Evolutionary conservation across 2,113 vertebrate genomes (phyloP).

Genomic region (Poeciliopsis retropinna): DNA sequence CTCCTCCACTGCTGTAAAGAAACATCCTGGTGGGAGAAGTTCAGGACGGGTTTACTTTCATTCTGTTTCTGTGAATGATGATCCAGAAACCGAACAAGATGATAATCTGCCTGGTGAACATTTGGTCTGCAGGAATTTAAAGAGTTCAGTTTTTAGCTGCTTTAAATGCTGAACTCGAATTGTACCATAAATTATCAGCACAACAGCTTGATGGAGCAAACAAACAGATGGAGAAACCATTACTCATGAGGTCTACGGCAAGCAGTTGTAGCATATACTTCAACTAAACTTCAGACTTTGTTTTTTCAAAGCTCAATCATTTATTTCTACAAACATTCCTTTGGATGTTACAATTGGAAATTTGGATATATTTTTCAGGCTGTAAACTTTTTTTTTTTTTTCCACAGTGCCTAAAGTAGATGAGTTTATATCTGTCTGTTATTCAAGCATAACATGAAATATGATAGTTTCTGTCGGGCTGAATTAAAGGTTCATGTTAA

Average conservation of each 20-base stretch:
- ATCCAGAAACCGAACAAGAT: too few relatives aligned
- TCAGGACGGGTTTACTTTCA: neutral
- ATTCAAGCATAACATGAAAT: too few relatives aligned
- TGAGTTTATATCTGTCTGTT: too few relatives aligned
- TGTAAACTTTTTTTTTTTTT: too few relatives aligned
- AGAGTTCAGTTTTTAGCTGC: neutral
- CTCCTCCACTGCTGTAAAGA: constrained; percentile 39
- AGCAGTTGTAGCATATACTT: neutral
- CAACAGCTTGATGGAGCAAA: too few relatives aligned
- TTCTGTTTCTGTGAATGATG: neutral
- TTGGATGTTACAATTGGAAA: too few relatives aligned
- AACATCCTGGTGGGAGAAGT: constrained; percentile 12
- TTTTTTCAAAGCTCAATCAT: too few relatives aligned
- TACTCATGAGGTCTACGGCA: constrained; percentile 4
- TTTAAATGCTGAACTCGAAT: neutral
- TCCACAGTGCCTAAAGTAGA: too few relatives aligned
- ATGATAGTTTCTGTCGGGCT: too few relatives aligned
- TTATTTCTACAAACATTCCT: too few relatives aligned
- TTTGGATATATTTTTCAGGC: too few relatives aligned
- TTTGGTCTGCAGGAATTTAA: neutral
- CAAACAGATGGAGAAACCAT: constrained; percentile 3
- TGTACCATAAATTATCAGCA: neutral
- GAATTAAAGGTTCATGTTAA: too few relatives aligned
- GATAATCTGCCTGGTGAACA: neutral
- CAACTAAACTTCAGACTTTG: neutral